Evolutionary conservation across 2,888 invertebrate genomes (phyloP), one percentile per base, ranked within the genome.

Genomic region (Cryptocephalus moraei): DNA sequence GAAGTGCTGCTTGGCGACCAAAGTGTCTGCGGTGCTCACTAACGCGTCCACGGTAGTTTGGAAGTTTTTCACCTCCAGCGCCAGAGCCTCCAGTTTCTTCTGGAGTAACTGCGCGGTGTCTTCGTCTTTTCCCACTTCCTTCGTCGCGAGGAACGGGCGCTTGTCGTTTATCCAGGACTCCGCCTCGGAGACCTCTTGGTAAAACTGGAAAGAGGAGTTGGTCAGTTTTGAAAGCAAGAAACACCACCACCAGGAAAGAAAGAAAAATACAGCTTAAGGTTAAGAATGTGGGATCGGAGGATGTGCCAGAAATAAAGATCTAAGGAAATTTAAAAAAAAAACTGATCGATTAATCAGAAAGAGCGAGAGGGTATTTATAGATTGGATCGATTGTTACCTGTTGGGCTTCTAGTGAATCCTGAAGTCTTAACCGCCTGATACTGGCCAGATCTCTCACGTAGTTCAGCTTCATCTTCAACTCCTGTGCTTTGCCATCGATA

Each of bases 121-220:
- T 70, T 95, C 94, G 69, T 97, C 96, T 52, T 89, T 86, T 0
- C 95, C 96, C 40, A 86, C 82, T 67, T 95, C 94, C 8, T 75
- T 73, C 0, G 85, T 84, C 0, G 78, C 77, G 32, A 92, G 71
- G 41, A 84, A 76, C 0, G 88, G 86, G 12, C 82, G 78, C 54
- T 91, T 90, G 61, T 93, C 93, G 39, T 79, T 75, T 62, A 96
- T 84, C 94, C 95, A 96, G n/a, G 86, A 82, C 59, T 91, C 88
- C 0, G 91, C 89, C 70, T 97, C 96, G 1, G 82, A 77, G 3
- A 90, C 86, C 69, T 96, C 95, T 1, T 90, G 84, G 58, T 90
- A 86, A 63, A 93, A 91, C 83, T 89, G 69, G 47, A 67, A 65
- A 53, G 51, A 31, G 44, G 36, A 11, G 6, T 22, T 22, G 22